These are phyloP conservation scores for Fregetta grallaria DNA, from an alignment of 2,113 vertebrate genomes.

Conservation along the genomic window DNA sequence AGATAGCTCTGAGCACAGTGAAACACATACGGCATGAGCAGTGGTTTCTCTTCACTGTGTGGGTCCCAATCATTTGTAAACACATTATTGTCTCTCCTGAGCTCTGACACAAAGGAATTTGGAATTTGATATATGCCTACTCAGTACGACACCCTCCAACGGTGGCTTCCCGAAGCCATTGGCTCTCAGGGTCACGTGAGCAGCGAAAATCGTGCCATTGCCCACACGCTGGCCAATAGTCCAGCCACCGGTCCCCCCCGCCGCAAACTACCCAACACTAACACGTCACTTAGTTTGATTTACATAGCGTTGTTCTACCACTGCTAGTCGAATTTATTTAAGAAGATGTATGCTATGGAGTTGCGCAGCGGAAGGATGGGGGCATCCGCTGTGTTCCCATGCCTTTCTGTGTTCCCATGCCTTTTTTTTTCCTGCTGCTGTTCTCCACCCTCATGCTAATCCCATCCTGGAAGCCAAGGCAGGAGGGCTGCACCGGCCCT, in stretches of 20 bases:
- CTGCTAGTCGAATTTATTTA: neutral
- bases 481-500: neutral
- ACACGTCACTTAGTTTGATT: neutral
- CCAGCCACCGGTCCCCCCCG: neutral
- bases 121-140: conserved; percentile 43
- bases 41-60: conserved; percentile 19
- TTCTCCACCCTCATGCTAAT: neutral
- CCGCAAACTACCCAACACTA: neutral
- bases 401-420: neutral
- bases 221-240: conserved; percentile 32
- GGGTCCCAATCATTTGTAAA: conserved; percentile 57
- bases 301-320: neutral
- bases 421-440: neutral
- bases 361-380: neutral
- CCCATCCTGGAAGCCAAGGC: neutral
- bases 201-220: neutral
- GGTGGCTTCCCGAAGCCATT: neutral
- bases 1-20: conserved; percentile 7
- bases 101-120: conserved; percentile 63
- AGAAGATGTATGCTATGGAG: neutral
- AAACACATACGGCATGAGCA: conserved; percentile 40
- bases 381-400: neutral
- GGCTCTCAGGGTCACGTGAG: conserved; percentile 30
- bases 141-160: neutral
- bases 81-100: conserved; percentile 49